These are phyloP conservation scores for Scelioninae gen. 1 DNA, from an alignment of 2,888 invertebrate species.

Conservation along the genomic window DNA sequence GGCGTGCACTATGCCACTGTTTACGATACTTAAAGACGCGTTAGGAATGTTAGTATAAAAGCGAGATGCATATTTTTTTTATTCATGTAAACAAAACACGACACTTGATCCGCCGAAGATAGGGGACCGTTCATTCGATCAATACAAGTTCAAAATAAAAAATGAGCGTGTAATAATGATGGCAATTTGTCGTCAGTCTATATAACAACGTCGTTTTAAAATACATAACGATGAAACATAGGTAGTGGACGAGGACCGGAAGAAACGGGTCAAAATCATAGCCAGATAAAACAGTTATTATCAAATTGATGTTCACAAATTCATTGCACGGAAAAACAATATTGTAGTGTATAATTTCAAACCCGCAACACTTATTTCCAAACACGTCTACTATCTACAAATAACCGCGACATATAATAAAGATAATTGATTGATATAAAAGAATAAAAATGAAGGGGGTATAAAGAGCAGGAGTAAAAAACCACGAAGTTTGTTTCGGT, in stretches of 20 bases:
- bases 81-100: constrained; percentile 20
- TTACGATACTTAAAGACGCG: constrained; percentile 18
- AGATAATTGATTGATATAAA: constrained; percentile 22
- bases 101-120: no score
- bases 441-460: constrained; percentile 24
- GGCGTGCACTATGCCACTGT: no score
- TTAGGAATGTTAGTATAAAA: constrained; percentile 38
- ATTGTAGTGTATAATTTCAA: constrained; percentile 26
- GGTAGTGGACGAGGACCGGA: no score
- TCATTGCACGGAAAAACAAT: not conserved
- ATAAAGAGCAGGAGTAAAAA: constrained; percentile 6
- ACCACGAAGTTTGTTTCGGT: constrained; percentile 4
- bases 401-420: constrained; percentile 12
- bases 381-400: constrained; percentile 36
- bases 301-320: constrained; percentile 6
- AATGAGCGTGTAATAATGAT: not conserved
- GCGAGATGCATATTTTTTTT: constrained; percentile 27
- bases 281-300: constrained; percentile 2
- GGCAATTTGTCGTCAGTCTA: constrained; percentile 17
- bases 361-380: constrained; percentile 19
- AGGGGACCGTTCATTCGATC: no score
- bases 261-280: constrained; percentile 16
- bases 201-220: constrained; percentile 23
- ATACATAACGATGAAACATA: not conserved
- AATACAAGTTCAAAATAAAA: no score